phyloP scores from a whole-genome alignment of 2,113 vertebrate species.

The Epinephelus moara region DNA sequence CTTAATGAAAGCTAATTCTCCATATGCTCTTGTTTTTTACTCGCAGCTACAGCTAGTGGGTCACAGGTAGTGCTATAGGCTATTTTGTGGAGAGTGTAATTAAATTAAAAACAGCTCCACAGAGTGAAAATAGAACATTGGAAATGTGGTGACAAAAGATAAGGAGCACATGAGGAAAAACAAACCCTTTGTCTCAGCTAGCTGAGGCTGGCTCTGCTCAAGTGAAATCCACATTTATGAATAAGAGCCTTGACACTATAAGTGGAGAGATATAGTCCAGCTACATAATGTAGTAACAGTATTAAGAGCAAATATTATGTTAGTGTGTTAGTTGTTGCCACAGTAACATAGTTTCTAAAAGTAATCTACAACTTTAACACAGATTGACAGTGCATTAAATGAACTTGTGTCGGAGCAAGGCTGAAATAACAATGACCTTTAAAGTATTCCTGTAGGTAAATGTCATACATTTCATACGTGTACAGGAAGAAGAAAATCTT shows the following conservation, averaged over 20 bases:
- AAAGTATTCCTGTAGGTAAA: background rate
- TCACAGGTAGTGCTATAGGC: conserved; percentile 17
- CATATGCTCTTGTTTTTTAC: background rate
- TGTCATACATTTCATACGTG: background rate
- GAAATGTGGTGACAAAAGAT: background rate
- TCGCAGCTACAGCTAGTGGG: background rate
- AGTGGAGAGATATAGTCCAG: background rate
- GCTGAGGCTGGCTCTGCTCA: background rate
- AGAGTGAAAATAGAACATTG: conserved; percentile 10
- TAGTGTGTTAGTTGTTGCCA: background rate
- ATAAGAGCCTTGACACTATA: background rate
- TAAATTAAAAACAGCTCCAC: background rate
- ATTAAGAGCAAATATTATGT: background rate
- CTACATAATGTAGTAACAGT: background rate
- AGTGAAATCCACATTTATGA: background rate
- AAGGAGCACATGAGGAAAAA: conserved; percentile 9
- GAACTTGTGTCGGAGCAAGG: too few species aligned
- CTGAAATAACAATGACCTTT: background rate
- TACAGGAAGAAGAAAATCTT: background rate
- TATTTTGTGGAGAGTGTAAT: background rate
- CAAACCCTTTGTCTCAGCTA: background rate
- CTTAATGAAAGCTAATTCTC: background rate
- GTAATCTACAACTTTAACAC: background rate
- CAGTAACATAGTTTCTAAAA: conserved; percentile 5
- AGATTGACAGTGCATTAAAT: background rate